A percentile compares a stretch with the other conserved stretches of the same genome.
phyloP scores from a whole-genome alignment of 2,888 invertebrate species.

The Drosophila kokeensis region DNA sequence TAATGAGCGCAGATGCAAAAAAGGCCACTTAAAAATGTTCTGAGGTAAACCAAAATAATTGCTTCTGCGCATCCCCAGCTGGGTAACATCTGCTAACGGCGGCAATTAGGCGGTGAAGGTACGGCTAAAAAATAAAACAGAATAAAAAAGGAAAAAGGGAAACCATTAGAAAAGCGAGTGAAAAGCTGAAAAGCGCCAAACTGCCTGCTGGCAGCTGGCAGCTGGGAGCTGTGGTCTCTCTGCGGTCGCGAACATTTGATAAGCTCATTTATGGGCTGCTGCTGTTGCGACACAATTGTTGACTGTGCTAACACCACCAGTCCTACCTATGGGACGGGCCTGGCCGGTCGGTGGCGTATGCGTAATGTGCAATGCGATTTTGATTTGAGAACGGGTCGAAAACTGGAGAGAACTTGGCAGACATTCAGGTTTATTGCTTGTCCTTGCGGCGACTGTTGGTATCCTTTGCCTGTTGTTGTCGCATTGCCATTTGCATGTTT shows the following conservation, averaged over 20 bases:
- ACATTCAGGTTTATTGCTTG: constrained; percentile 48
- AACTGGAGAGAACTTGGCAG: constrained; percentile 25
- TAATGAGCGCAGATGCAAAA: constrained; percentile 8
- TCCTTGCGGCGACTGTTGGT: constrained; percentile 25
- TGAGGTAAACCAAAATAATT: constrained; percentile 40
- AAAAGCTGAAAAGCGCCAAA: constrained; percentile 20
- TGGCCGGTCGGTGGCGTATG: constrained; percentile 26
- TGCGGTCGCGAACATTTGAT: constrained; percentile 42
- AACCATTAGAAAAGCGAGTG: constrained; percentile 38
- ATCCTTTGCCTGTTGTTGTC: constrained; percentile 64
- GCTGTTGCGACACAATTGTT: constrained; percentile 14
- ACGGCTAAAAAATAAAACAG: constrained; percentile 13
- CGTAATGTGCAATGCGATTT: constrained; percentile 35
- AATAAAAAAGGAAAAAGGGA: constrained; percentile 23
- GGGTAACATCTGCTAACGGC: constrained; percentile 29
- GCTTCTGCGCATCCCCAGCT: constrained; percentile 25
- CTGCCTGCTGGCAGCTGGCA: neutral
- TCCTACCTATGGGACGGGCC: neutral
- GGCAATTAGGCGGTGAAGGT: constrained; percentile 50
- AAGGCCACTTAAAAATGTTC: constrained; percentile 21
- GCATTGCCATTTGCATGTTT: constrained; percentile 58
- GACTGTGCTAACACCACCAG: constrained; percentile 5
- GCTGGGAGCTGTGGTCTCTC: constrained; percentile 40
- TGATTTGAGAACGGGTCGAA: constrained; percentile 21
- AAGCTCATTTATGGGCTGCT: constrained; percentile 46